Percentiles rank a stretch among this genome's conserved stretches.
Conservation (phyloP, 2,888 invertebrate genomes). For the Clusia tigrina region DNA sequence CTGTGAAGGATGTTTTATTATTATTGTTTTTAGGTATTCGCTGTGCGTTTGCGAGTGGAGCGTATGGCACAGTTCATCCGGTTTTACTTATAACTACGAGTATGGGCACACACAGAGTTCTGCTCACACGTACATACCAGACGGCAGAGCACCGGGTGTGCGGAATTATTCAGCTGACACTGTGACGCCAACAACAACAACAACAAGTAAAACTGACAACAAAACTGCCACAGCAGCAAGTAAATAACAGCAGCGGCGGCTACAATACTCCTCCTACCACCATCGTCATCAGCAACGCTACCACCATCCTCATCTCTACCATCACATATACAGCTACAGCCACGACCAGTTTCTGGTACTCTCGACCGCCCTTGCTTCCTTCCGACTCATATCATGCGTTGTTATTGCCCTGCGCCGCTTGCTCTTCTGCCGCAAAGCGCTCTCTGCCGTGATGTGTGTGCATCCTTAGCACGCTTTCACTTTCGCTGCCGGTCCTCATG, state of each 20-base stretch:
- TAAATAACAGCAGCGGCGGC: background rate
- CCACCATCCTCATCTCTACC: slow-evolving; percentile 9
- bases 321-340: too few relatives aligned
- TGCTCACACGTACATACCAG: slow-evolving; percentile 8
- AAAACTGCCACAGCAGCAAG: slow-evolving; percentile 10
- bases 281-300: background rate
- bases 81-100: background rate
- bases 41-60: too few relatives aligned
- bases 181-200: slow-evolving; percentile 16
- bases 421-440: background rate
- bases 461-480: slow-evolving; percentile 16
- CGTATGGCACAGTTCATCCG: slow-evolving; percentile 12
- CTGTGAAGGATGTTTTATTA: slow-evolving; percentile 18
- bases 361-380: background rate
- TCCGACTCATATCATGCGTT: background rate
- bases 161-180: slow-evolving; percentile 14
- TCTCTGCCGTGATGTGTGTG: too few relatives aligned
- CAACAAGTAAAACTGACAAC: background rate
- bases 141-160: slow-evolving; percentile 28
- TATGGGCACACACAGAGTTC: background rate
- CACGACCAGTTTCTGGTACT: too few relatives aligned
- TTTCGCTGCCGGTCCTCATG: slow-evolving; percentile 29
- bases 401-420: background rate
- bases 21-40: slow-evolving; percentile 11
- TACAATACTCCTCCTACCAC: background rate